A percentile compares a stretch with the other conserved stretches of the same genome.
Evolutionary conservation across 2,797 vertebrate genomes (phyloP).

Genomic region (Oceanodroma leucorhoa): DNA sequence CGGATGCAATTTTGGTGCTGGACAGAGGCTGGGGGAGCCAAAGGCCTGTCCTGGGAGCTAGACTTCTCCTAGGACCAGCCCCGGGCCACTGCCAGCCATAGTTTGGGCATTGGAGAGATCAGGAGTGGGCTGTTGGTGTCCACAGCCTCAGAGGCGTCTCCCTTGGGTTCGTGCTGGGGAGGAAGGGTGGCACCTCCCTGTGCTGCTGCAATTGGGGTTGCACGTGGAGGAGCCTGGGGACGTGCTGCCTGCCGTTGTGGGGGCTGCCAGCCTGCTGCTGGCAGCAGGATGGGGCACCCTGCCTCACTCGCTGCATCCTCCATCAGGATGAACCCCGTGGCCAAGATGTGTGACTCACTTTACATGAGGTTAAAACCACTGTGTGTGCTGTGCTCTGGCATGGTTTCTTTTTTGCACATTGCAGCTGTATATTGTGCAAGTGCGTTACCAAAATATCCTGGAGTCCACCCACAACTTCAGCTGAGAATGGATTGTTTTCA

Average conservation of each 20-base stretch:
- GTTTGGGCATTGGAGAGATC: not conserved
- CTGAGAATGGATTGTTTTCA: not conserved
- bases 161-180: not conserved
- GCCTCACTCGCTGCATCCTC: not conserved
- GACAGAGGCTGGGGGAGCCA: not conserved
- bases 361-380: not conserved
- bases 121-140: not conserved
- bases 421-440: not conserved
- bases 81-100: not conserved
- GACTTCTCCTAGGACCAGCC: not conserved
- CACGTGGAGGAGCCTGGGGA: not conserved
- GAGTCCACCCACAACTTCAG: not conserved
- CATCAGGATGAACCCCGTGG: fast-evolving
- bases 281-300: fast-evolving
- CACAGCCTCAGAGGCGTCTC: not conserved
- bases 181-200: not conserved
- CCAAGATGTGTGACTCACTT: not conserved
- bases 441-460: not conserved
- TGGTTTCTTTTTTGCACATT: not conserved
- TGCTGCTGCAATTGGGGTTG: not conserved
- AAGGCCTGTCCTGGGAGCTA: not conserved
- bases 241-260: fast-evolving
- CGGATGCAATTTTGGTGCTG: not conserved
- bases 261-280: not conserved
- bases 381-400: not conserved